Conservation (phyloP, 1,140 invertebrate genomes). For the Ostrea edulis region DNA sequence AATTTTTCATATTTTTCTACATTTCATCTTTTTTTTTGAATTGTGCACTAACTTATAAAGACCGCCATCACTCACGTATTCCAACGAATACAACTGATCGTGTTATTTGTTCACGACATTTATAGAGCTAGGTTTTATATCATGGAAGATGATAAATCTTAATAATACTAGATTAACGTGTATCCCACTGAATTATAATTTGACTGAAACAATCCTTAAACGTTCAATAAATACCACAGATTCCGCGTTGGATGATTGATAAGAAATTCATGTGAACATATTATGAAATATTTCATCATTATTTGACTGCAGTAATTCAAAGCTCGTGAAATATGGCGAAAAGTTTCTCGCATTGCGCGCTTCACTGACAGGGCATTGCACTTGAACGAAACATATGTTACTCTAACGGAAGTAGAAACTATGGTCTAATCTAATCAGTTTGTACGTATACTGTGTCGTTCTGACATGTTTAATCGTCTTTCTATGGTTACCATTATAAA, state of each 20-base stretch:
- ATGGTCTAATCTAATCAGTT: neutral
- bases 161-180: neutral
- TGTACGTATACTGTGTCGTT: slow-evolving; percentile 1
- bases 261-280: neutral
- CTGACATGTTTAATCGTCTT: neutral
- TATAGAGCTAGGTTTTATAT: neutral
- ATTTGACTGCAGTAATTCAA: neutral
- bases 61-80: neutral
- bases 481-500: neutral
- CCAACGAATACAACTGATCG: neutral
- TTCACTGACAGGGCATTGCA: neutral
- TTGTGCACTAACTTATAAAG: slow-evolving; percentile 18
- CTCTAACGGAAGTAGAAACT: neutral
- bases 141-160: neutral
- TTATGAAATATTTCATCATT: neutral
- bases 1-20: neutral
- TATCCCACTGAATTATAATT: too few species aligned
- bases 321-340: neutral
- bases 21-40: neutral
- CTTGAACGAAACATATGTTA: neutral
- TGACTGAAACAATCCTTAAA: neutral
- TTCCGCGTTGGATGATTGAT: neutral
- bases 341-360: neutral
- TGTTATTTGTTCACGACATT: neutral
- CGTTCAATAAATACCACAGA: neutral